phyloP scores from a whole-genome alignment of 2,113 vertebrate species.

The Gasterosteus aculeatus region DNA sequence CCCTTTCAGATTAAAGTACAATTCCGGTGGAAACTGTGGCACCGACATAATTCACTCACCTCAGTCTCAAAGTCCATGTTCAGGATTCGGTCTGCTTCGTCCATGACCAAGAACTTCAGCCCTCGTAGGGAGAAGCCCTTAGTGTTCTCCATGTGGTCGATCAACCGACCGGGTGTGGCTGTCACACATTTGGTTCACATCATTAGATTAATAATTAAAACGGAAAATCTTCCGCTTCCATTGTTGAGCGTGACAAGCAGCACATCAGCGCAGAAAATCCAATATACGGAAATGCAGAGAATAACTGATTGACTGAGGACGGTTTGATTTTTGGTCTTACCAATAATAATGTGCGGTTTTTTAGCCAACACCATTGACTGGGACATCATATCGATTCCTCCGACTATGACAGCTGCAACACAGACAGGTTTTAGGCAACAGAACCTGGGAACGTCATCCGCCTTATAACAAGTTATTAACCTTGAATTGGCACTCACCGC shows the following conservation, averaged over 20 bases:
- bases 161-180: conserved; percentile 95
- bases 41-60: conserved; percentile 70
- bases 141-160: conserved; percentile 98
- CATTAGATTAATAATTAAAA: neutral
- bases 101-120: conserved; percentile 96
- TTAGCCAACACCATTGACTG: conserved; percentile 96
- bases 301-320: neutral
- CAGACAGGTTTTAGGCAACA: conserved; percentile 3
- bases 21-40: neutral
- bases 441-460: neutral
- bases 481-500: conserved; percentile 77
- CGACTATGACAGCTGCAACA: conserved; percentile 91
- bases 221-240: neutral
- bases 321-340: conserved; percentile 77
- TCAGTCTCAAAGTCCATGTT: conserved; percentile 99
- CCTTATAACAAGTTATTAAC: rapidly evolving
- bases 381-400: conserved; percentile 97
- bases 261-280: neutral
- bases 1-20: neutral
- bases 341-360: conserved; percentile 95
- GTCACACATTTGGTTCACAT: conserved; percentile 16
- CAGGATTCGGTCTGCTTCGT: conserved; percentile 96
- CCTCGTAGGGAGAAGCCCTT: conserved; percentile 94
- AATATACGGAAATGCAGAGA: neutral
- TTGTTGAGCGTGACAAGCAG: neutral